A percentile compares a stretch with the other conserved stretches of the same genome.
These are phyloP conservation scores for Choreutis nemorana DNA, from an alignment of 2,888 invertebrate species.

Conservation along the genomic window DNA sequence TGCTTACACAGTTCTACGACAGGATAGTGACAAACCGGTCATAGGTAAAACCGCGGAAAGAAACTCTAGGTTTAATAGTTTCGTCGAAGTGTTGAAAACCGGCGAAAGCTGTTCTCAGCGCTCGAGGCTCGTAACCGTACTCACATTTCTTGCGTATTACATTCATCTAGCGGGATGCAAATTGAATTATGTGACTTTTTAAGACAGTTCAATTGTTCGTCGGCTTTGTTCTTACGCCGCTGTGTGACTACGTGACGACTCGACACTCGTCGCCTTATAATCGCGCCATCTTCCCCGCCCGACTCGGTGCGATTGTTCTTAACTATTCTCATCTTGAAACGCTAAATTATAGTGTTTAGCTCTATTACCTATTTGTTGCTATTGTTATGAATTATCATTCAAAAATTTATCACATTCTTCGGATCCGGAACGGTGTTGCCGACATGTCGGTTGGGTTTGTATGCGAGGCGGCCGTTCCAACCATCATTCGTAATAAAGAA, in stretches of 20 bases:
- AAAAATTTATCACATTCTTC: not conserved
- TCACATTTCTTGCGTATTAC: constrained; percentile 45
- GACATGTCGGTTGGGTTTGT: too few species aligned
- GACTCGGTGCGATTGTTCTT: constrained; percentile 35
- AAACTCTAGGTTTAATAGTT: constrained; percentile 46
- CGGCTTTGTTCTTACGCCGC: constrained; percentile 55
- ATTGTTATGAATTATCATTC: constrained; percentile 34
- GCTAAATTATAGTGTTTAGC: constrained; percentile 57
- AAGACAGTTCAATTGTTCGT: constrained; percentile 52
- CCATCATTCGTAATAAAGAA: constrained; percentile 5
- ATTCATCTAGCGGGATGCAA: constrained; percentile 62
- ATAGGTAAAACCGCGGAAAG: constrained; percentile 35
- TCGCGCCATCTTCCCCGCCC: constrained; percentile 35
- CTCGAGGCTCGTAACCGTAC: constrained; percentile 47
- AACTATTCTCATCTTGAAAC: constrained; percentile 45
- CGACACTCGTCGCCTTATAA: constrained; percentile 51
- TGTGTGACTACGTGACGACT: constrained; percentile 50
- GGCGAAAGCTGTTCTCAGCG: constrained; percentile 59
- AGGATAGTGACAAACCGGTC: constrained; percentile 16
- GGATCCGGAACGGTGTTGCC: not conserved
- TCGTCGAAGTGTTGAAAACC: constrained; percentile 60
- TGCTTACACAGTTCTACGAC: constrained; percentile 2
- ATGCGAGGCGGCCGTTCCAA: too few species aligned
- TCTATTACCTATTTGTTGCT: constrained; percentile 59
- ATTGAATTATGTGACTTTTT: constrained; percentile 66